Conservation (phyloP, 2,113 vertebrate genomes). For the Chlamydotis undulata region DNA sequence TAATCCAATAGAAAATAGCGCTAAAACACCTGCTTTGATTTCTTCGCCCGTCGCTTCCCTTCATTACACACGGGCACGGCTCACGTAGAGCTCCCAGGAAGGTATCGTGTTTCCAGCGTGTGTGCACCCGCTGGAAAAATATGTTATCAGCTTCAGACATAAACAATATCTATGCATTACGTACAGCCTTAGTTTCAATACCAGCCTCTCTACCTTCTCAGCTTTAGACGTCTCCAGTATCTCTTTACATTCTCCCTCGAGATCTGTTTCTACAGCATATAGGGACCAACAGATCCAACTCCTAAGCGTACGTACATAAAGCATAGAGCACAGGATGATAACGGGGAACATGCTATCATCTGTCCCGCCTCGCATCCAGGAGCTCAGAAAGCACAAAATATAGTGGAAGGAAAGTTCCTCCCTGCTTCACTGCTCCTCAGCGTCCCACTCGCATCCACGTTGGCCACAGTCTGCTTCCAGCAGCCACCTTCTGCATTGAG, state of each 20-base stretch:
- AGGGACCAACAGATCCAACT: not conserved
- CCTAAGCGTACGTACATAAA: not conserved
- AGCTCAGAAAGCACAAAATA: not conserved
- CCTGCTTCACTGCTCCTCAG: not conserved
- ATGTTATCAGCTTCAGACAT: not conserved
- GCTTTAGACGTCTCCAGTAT: fast-evolving
- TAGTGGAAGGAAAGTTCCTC: not conserved
- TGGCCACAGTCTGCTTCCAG: not conserved
- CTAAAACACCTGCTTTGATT: constrained; percentile 44
- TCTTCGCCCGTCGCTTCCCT: fast-evolving
- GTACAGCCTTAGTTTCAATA: not conserved
- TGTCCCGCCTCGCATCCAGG: not conserved
- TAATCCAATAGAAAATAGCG: constrained; percentile 29
- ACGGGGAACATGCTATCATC: not conserved
- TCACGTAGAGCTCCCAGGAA: not conserved
- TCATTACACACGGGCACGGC: not conserved
- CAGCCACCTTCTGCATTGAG: fast-evolving
- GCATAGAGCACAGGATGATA: not conserved
- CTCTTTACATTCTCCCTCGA: not conserved
- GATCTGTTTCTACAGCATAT: fast-evolving
- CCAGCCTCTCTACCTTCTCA: not conserved
- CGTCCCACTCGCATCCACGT: fast-evolving
- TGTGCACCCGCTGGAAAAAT: fast-evolving
- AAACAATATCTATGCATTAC: fast-evolving
- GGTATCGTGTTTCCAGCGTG: not conserved